A percentile compares a stretch with the other conserved stretches of the same genome.
phyloP scores from a whole-genome alignment of 2,113 vertebrate species.

The Varanus salvator region DNA sequence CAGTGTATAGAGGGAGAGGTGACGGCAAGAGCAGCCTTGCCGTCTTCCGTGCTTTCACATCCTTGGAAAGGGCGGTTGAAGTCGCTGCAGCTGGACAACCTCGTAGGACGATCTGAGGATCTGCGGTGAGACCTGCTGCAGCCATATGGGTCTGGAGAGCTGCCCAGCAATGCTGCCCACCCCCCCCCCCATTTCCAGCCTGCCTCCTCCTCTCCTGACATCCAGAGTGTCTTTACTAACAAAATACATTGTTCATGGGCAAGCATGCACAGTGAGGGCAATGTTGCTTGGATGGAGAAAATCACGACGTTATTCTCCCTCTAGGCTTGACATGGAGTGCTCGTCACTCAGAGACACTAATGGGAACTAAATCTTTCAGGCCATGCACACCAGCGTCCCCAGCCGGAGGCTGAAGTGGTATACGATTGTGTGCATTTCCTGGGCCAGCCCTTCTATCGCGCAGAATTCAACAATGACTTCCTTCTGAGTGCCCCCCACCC shows the following conservation, averaged over 20 bases:
- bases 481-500: too few species aligned
- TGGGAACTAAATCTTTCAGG: not conserved
- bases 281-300: not conserved
- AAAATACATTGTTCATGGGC: not conserved
- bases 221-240: not conserved
- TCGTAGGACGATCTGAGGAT: not conserved
- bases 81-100: not conserved
- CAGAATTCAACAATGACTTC: not conserved
- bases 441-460: not conserved
- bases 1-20: too few species aligned
- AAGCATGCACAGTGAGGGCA: not conserved
- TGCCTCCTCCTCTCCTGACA: not conserved
- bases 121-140: not conserved
- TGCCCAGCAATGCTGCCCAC: not conserved
- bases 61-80: not conserved
- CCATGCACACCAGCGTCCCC: too few species aligned
- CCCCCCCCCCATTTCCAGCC: not conserved
- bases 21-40: not conserved
- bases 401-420: not conserved
- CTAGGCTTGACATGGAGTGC: not conserved
- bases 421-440: too few species aligned
- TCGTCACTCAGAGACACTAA: not conserved
- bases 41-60: not conserved
- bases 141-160: not conserved
- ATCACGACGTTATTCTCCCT: not conserved